A percentile compares a stretch with the other conserved stretches of the same genome.
phyloP scores from a whole-genome alignment of 2,888 invertebrate species.

The Cheilosia grossa region DNA sequence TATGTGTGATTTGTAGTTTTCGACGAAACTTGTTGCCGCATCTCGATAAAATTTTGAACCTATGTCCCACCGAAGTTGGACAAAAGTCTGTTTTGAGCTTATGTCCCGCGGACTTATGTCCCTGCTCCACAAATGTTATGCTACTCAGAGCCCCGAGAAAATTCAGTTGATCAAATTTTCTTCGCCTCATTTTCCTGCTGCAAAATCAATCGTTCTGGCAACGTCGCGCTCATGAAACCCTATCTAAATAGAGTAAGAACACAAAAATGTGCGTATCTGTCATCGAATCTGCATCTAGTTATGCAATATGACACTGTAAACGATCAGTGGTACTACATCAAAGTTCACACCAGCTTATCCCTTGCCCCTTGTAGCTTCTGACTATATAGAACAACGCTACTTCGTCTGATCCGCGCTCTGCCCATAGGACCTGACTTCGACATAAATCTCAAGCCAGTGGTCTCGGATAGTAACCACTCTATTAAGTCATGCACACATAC shows the following conservation, averaged over 20 bases:
- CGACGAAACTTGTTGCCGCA: no score
- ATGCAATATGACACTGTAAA: not conserved
- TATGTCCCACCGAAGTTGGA: no score
- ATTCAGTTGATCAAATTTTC: no score
- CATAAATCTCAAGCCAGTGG: conserved; percentile 1
- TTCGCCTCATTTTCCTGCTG: no score
- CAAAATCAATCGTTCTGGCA: not conserved
- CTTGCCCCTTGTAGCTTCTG: not conserved
- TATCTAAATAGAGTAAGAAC: not conserved
- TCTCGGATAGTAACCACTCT: conserved; percentile 9
- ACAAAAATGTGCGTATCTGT: not conserved
- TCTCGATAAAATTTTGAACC: no score
- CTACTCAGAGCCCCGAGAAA: no score
- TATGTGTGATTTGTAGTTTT: no score
- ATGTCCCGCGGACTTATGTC: no score
- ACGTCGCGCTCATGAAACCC: not conserved
- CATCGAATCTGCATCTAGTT: not conserved
- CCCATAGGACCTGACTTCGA: not conserved
- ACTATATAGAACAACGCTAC: not conserved
- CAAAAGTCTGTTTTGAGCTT: no score
- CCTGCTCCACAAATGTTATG: no score
- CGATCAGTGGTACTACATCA: not conserved
- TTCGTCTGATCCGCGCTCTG: not conserved
- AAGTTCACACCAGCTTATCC: not conserved
- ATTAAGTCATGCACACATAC: conserved; percentile 12